Conservation (phyloP, 2,888 invertebrate species). For the Drosophila longiperda region DNA sequence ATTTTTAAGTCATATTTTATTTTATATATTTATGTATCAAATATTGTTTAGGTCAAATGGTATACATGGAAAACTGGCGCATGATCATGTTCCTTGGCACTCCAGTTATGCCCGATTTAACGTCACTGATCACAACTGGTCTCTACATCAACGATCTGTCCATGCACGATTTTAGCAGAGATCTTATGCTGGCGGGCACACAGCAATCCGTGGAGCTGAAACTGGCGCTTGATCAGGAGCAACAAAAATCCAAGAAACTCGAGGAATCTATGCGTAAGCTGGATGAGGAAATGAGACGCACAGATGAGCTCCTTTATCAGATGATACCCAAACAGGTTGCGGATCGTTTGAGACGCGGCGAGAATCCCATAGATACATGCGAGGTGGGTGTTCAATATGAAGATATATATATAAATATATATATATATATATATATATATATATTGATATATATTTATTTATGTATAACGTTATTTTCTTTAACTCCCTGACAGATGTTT, state of each 20-base stretch:
- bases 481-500: conserved; percentile 90
- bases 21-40: not conserved
- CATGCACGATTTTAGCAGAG: conserved; percentile 99
- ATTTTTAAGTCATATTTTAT: not conserved
- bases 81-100: conserved; percentile 99
- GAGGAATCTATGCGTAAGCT: conserved; percentile 98
- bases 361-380: conserved; percentile 97
- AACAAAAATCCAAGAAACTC: conserved; percentile 97
- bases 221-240: conserved; percentile 97
- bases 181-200: conserved; percentile 97
- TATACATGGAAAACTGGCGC: conserved; percentile 99
- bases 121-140: conserved; percentile 96
- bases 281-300: conserved; percentile 97
- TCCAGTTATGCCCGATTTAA: conserved; percentile 97
- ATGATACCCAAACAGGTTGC: conserved; percentile 99
- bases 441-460: too few relatives aligned
- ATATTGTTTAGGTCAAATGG: conserved; percentile 94
- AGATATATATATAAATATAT: not conserved
- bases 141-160: conserved; percentile 98
- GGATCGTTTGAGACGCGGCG: conserved; percentile 96
- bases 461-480: too few relatives aligned
- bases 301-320: conserved; percentile 97
- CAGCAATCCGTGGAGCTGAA: conserved; percentile 99
- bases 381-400: conserved; percentile 88
- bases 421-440: not conserved